A percentile compares a stretch with the other conserved stretches of the same genome.
These are phyloP conservation scores for Isurus oxyrinchus DNA, from an alignment of 2,113 vertebrate genomes.

Conservation along the genomic window DNA sequence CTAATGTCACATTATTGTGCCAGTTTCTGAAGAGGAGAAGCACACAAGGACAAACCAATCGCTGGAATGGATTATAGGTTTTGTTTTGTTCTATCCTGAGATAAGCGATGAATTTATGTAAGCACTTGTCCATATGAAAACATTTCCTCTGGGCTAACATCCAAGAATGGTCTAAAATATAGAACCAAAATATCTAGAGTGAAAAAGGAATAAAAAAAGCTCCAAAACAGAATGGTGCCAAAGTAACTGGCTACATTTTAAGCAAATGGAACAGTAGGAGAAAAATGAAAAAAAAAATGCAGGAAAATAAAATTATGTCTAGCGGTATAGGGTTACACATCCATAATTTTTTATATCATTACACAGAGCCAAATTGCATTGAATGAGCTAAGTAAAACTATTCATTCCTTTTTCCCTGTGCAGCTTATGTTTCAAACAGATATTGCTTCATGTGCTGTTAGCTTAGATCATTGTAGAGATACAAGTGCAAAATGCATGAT, in stretches of 20 bases:
- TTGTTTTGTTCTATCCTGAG: neutral
- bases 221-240: neutral
- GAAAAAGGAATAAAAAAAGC: neutral
- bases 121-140: neutral
- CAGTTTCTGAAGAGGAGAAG: neutral
- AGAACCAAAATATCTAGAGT: neutral
- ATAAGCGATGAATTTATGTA: neutral
- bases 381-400: too few relatives aligned
- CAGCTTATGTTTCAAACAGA: neutral
- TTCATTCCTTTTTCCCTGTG: too few relatives aligned
- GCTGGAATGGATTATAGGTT: neutral
- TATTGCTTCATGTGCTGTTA: too few relatives aligned
- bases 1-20: neutral
- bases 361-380: too few relatives aligned
- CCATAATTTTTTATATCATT: too few relatives aligned
- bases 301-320: neutral
- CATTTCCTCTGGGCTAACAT: neutral
- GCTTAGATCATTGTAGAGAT: too few relatives aligned
- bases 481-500: neutral
- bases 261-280: neutral
- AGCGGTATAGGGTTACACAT: too few relatives aligned
- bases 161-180: neutral
- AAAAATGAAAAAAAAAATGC: neutral
- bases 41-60: neutral
- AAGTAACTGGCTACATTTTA: neutral